phyloP scores from a whole-genome alignment of 2,888 invertebrate species.

The Brenthis daphne region DNA sequence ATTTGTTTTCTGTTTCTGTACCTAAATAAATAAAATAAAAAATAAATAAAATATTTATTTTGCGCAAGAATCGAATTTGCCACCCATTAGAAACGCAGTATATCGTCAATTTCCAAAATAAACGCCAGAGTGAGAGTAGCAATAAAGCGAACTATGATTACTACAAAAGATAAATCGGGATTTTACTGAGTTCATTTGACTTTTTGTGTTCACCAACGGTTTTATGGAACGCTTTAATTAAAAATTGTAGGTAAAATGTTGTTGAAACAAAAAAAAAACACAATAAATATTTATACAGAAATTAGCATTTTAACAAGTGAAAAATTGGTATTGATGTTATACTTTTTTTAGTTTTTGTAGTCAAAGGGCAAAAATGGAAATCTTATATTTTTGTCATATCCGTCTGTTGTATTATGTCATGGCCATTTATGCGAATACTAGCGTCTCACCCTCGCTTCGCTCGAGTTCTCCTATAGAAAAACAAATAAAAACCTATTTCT shows the following conservation, averaged over 20 bases:
- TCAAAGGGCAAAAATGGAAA: neutral
- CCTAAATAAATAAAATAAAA: too few species aligned
- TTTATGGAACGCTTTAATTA: conserved; percentile 14
- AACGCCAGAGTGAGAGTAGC: neutral
- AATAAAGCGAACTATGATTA: conserved; percentile 6
- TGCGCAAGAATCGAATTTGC: too few species aligned
- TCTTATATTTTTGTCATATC: neutral
- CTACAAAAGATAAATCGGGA: conserved; percentile 17
- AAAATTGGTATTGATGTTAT: conserved; percentile 11
- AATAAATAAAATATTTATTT: too few species aligned
- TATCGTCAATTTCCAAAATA: too few species aligned
- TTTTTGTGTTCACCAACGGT: conserved; percentile 17
- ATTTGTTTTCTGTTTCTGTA: too few species aligned
- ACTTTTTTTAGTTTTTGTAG: neutral
- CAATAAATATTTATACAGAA: conserved; percentile 17
- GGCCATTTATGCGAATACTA: too few species aligned
- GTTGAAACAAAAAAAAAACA: conserved; percentile 5
- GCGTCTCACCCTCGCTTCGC: too few species aligned
- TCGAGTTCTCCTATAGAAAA: too few species aligned
- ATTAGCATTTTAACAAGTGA: conserved; percentile 20
- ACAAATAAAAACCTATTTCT: too few species aligned
- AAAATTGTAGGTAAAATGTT: conserved; percentile 13
- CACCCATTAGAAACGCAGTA: too few species aligned
- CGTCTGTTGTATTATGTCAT: too few species aligned
- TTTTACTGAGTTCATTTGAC: conserved; percentile 12